Evolutionary conservation across 2,888 invertebrate species (phyloP).

Genomic region (Dione juno): DNA sequence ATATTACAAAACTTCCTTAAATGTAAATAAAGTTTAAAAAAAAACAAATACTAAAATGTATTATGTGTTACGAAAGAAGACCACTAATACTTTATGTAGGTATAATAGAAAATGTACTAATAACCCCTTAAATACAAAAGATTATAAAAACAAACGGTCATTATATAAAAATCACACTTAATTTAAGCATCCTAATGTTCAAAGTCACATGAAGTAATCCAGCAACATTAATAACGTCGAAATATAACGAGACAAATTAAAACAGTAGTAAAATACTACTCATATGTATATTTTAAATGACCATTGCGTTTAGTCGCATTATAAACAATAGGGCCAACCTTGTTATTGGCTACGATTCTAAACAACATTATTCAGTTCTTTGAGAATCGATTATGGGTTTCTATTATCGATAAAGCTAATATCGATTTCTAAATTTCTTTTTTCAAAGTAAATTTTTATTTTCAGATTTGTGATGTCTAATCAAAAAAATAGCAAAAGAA

Average conservation of each 20-base stretch:
- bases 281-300: neutral
- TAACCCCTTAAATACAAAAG: neutral
- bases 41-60: neutral
- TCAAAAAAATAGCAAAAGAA: too few relatives aligned
- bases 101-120: constrained; percentile 3
- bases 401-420: neutral
- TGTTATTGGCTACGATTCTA: constrained; percentile 3
- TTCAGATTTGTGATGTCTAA: too few relatives aligned
- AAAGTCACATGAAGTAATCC: neutral
- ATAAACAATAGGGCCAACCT: constrained; percentile 3
- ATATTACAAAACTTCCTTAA: neutral
- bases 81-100: neutral
- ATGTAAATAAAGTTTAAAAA: neutral
- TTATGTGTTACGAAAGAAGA: neutral
- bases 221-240: neutral
- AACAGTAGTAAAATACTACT: neutral
- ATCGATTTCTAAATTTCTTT: neutral
- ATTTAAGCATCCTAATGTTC: neutral
- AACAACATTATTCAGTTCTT: neutral
- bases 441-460: neutral
- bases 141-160: neutral
- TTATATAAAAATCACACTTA: neutral
- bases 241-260: neutral
- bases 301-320: constrained; percentile 8
- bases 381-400: neutral